Evolutionary conservation across 2,888 invertebrate species (phyloP), one percentile per base, ranked within the genome.

Genomic region (Phortica magna): DNA sequence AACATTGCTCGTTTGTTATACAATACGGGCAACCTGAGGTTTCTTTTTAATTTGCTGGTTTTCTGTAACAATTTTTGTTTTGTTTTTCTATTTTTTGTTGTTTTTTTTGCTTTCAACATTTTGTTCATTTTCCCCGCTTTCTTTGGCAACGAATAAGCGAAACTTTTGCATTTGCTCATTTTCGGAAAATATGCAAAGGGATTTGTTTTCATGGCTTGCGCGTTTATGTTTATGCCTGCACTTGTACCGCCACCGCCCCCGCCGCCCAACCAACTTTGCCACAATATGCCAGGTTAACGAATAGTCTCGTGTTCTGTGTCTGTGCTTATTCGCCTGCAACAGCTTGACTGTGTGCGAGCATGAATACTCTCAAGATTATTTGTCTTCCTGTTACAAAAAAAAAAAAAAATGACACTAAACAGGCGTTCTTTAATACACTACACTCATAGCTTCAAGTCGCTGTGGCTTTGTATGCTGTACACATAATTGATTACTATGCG

Each of bases 21-120:
- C 85, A 85, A 87, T 88, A 86, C 86, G 88, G 87, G 86, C 86
- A 85, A 88, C 86, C 86, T 86, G 86, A 86, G 86, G 88, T 88
- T 86, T 88, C 88, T 84, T 71, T 85, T 86, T 86, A 88, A 87
- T 88, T 88, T 88, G 84, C 84, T 83, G 80, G 80, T 82, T 84
- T 83, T 84, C 88, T 85, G 87, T 83, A 84, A 77, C 19, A 65
- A 76, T 53, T 31, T 31, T 64, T 31, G 17, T 57, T 64, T 31
- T 57, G 55, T n/a, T n/a, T n/a, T n/a, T n/a, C n/a, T n/a, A n/a
- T n/a, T n/a, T n/a, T n/a, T n/a, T n/a, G n/a, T n/a, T n/a, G n/a
- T 19, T 41, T 12, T 5, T 31, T 31, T 55, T 19, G 71, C 78
- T 77, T 78, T 22, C 74, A 42, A 61, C 61, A 43, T 22, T 61